A percentile compares a stretch with the other conserved stretches of the same genome.
phyloP scores from a whole-genome alignment of 2,113 vertebrate genomes.

The Odobenus rosmarus region DNA sequence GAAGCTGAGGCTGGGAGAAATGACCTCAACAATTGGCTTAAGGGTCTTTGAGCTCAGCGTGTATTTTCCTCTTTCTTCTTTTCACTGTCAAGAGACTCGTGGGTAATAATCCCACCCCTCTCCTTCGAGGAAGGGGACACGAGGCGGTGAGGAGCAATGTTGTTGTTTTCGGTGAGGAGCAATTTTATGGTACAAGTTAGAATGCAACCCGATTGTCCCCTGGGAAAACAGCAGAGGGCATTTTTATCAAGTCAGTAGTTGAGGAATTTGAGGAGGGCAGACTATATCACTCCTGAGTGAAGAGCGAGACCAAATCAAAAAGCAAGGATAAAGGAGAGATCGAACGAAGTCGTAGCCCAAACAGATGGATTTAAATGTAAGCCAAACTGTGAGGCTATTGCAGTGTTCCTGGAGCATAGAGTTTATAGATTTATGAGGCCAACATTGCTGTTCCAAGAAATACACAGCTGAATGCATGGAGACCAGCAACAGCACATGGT shows the following conservation, averaged over 20 bases:
- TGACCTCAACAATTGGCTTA: neutral
- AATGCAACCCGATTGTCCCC: neutral
- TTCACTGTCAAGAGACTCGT: neutral
- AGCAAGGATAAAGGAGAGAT: neutral
- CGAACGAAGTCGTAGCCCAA: neutral
- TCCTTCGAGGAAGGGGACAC: neutral
- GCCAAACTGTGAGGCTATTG: neutral
- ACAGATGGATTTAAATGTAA: neutral
- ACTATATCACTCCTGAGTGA: neutral
- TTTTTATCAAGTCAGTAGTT: neutral
- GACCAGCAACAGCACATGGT: accelerated
- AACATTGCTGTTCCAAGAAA: neutral
- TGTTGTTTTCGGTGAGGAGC: neutral
- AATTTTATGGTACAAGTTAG: neutral
- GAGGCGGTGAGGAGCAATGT: neutral
- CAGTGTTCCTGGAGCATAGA: neutral
- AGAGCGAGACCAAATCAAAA: neutral
- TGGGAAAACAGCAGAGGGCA: neutral
- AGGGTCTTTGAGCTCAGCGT: neutral
- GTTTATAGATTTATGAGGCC: neutral
- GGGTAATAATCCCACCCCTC: neutral
- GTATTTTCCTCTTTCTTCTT: constrained; percentile 53
- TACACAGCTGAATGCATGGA: neutral
- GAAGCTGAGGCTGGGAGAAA: neutral
- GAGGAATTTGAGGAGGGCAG: neutral